A percentile compares a stretch with the other conserved stretches of the same genome.
These are phyloP conservation scores for Ceratitis capitata DNA, from an alignment of 1,140 invertebrate species.

Conservation along the genomic window DNA sequence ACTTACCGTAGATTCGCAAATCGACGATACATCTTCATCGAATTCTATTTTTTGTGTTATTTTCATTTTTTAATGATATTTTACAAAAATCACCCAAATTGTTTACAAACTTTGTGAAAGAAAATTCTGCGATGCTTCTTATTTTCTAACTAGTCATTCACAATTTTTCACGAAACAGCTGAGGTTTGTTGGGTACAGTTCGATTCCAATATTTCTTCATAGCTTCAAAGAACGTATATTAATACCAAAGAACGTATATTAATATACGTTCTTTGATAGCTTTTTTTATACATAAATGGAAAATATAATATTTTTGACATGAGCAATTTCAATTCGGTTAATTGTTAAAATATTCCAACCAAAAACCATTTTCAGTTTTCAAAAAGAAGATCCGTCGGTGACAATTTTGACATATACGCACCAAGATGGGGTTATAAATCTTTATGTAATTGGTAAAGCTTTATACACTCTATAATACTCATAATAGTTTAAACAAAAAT, in stretches of 20 bases:
- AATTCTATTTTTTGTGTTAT: slow-evolving; percentile 60
- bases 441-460: no score
- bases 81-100: background rate
- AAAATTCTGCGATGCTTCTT: background rate
- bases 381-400: no score
- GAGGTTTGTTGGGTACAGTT: background rate
- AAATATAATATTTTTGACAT: no score
- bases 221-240: background rate
- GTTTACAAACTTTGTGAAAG: background rate
- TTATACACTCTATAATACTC: no score
- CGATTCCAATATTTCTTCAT: no score
- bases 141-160: background rate
- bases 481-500: no score
- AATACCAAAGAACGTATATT: background rate
- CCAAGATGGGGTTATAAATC: no score
- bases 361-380: no score
- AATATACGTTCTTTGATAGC: no score
- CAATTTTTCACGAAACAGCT: background rate
- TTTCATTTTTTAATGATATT: slow-evolving; percentile 51
- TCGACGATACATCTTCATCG: slow-evolving; percentile 61
- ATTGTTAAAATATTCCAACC: no score
- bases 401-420: no score
- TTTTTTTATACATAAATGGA: background rate
- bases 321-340: no score
- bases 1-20: slow-evolving; percentile 63